Base-by-base conservation (phyloP, 2,113 vertebrate genomes). In the Apodemus sylvaticus region DNA sequence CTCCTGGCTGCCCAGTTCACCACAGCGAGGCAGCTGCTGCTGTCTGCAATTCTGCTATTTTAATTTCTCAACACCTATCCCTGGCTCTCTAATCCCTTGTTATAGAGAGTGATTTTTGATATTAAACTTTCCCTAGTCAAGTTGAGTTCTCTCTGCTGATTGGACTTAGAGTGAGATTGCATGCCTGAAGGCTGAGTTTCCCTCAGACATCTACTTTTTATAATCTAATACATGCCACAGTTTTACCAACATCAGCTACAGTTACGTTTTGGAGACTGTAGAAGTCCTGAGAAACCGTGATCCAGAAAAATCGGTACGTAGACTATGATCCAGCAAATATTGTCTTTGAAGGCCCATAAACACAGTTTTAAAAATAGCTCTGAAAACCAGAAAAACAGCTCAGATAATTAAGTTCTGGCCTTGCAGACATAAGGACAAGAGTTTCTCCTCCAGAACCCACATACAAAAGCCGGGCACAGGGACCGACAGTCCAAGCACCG, bases 271-370 rank as follows among this genome's bases (percentile, higher is more conserved):
- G 79, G 86, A 68, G 78, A 87, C 17, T 85, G 13, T 45, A 96
- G 82, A 93, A 55, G 13, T 83, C 87, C 62, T 70, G 55, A 94
- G 62, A 79, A 94, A 82, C 77, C n/a, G 70, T 94, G 76, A 91
- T 77, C 74, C 20, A 83, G 78, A 64, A 94, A 96, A 93, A n/a
- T 58, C 79, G 78, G 68, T 89, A 86, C 26, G 22, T 87, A 90
- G 12, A 51, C 53, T 83, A 73, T 26, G 64, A 53, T 45, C 60
- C 19, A 86, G 71, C 95, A 71, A 93, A 96, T 94, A 51, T 71
- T 17, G 60, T 66, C 85, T 93, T 77, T 62, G n/a, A 93, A 94
- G 86, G 53, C 9, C n/a, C 13, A 26, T 81, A 93, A 82, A 86
- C 68, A 78, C 34, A 22, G 45, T 91, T 74, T 68, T 0, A 29